Evolutionary conservation across 2,888 invertebrate species (phyloP).

Genomic region (Kryphioiulus occultus): DNA sequence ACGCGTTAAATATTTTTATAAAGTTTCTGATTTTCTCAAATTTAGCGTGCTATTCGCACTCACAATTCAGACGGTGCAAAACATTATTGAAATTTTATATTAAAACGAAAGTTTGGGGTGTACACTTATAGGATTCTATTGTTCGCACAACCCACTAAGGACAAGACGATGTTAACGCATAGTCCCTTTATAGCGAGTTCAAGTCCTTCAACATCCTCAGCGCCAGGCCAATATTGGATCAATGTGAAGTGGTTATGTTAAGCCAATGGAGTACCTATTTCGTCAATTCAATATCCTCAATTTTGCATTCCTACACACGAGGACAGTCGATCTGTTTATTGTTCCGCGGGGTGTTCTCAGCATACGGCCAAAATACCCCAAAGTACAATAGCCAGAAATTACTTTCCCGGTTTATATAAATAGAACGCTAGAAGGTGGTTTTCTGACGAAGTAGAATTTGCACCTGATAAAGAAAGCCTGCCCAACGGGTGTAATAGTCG

Average conservation of each 20-base stretch:
- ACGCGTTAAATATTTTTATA: too few relatives aligned
- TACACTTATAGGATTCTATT: too few relatives aligned
- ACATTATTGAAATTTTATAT: too few relatives aligned
- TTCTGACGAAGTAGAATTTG: background rate
- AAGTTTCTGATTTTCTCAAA: too few relatives aligned
- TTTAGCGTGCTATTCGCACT: too few relatives aligned
- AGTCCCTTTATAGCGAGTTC: too few relatives aligned
- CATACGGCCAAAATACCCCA: background rate
- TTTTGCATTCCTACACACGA: background rate
- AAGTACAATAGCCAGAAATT: slow-evolving; percentile 20
- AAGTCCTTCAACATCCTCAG: too few relatives aligned
- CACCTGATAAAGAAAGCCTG: background rate
- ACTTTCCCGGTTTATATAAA: background rate
- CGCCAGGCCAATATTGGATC: background rate
- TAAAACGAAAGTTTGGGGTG: too few relatives aligned
- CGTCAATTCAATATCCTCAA: background rate
- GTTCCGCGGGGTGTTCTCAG: slow-evolving; percentile 20
- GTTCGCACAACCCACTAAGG: too few relatives aligned
- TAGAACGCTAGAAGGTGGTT: background rate
- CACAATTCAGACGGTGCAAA: too few relatives aligned
- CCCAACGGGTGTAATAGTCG: background rate
- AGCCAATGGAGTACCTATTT: background rate
- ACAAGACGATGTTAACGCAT: too few relatives aligned
- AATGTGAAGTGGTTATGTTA: background rate
- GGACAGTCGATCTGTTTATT: slow-evolving; percentile 3